phyloP scores from a whole-genome alignment of 2,113 vertebrate genomes.

The Typhlomys cinereus region DNA sequence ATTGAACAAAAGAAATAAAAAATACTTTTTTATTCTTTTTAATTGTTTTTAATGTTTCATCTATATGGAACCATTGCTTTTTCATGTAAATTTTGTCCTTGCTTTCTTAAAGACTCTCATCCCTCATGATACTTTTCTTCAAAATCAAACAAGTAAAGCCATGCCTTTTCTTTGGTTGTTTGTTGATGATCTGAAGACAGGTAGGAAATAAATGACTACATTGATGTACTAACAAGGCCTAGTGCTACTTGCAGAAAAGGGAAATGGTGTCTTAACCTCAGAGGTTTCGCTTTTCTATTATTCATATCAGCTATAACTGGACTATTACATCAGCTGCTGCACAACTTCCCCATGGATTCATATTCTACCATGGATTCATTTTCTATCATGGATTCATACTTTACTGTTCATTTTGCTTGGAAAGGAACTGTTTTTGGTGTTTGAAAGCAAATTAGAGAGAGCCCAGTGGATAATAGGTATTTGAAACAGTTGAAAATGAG shows the following conservation, averaged over 20 bases:
- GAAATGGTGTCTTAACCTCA: not conserved
- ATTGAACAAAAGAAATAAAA: not conserved
- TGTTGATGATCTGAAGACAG: not conserved
- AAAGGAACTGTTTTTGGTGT: not conserved
- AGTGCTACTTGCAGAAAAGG: not conserved
- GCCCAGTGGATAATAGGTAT: not conserved
- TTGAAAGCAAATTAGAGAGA: not conserved
- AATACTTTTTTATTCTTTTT: not conserved
- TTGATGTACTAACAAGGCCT: not conserved
- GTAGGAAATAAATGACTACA: not conserved
- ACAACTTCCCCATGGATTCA: too few relatives aligned
- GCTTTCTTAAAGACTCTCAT: not conserved
- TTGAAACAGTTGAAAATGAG: not conserved
- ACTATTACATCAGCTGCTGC: not conserved
- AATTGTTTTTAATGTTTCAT: too few relatives aligned
- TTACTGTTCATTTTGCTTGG: too few relatives aligned
- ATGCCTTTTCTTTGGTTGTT: too few relatives aligned
- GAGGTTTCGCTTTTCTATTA: not conserved
- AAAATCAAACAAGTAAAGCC: not conserved
- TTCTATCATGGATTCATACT: too few relatives aligned
- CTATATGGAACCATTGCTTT: too few relatives aligned
- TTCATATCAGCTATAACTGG: not conserved
- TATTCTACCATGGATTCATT: too few relatives aligned
- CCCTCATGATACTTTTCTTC: not conserved
- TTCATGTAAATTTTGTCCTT: not conserved